Evolutionary conservation across 2,113 vertebrate genomes (phyloP), one percentile per base, ranked within the genome.

Genomic region (Plotosus lineatus): DNA sequence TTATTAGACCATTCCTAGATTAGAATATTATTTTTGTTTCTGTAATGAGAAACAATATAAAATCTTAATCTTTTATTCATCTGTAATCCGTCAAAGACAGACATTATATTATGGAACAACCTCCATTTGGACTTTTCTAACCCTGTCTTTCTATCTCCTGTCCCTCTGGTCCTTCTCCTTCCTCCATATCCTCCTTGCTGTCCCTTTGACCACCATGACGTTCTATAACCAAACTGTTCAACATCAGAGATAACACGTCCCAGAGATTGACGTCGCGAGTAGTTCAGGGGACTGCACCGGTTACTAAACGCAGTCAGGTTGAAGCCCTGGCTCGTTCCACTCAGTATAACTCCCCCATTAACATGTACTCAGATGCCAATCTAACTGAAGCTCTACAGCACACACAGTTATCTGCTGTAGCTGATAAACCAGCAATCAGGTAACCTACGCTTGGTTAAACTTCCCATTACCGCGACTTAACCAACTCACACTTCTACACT

Each of bases 1-100:
- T 96, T 93, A 93, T 90, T 92, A 78, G 75, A 78, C 33, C 69
- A 68, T 69, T 44, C 31, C 9, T 53, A 68, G 38, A 72, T 55
- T 38, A 44, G 12, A 82, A 58, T 17, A 79, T 56, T 72, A 69
- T n/a, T 33, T n/a, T 17, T 56, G 26, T 28, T 28, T 75, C 19
- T 58, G 4, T 51, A 2, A 71, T 50, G 21, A 69, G n/a, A 51
- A 51, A 63, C 14, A 14, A 17, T 21, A 26, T 21, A 36, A 31
- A n/a, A 68, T 44, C 19, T 2, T 19, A 33, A 69, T 26, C 15
- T 78, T 63, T 0, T 0, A 10, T 50, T 50, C 14, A 66, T 19
- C 12, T 23, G 14, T 71, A 31, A 71, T 23, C 9, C 53, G 40
- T 23, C 56, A 77, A 63, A 61, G 55, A 8, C 10, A 68, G 63